Conservation (phyloP, 2,113 vertebrate genomes). For the Rhadina sibilatrix region DNA sequence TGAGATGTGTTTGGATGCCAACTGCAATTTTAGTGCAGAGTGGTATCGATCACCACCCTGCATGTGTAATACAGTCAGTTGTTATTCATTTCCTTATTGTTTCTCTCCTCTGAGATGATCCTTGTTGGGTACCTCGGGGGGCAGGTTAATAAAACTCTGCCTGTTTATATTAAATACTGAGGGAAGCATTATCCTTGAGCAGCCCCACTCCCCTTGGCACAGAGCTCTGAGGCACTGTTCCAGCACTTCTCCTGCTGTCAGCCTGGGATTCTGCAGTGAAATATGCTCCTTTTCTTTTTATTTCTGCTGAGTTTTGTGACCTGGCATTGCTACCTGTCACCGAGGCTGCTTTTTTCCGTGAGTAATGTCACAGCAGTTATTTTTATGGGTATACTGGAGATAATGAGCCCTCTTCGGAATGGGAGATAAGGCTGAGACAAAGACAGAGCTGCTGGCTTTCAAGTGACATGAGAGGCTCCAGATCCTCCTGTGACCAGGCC, state of each 20-base stretch:
- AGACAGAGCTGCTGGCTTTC: slow-evolving; percentile 15
- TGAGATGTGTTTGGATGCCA: neutral
- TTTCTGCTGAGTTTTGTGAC: neutral
- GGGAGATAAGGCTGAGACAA: slow-evolving; percentile 10
- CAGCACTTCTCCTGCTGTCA: neutral
- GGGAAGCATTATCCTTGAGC: neutral
- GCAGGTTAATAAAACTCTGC: slow-evolving; percentile 25
- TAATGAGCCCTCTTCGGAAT: neutral
- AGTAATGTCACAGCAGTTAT: neutral
- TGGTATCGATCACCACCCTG: slow-evolving; percentile 31
- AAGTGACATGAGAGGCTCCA: neutral
- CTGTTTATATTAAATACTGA: neutral
- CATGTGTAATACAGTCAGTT: neutral
- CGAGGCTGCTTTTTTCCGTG: neutral
- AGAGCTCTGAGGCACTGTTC: neutral
- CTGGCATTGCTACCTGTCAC: neutral
- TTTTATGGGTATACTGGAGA: neutral
- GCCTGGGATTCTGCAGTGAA: neutral
- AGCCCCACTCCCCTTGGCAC: neutral
- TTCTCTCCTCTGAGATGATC: neutral
- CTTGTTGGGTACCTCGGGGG: neutral
- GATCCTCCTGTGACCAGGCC: neutral
- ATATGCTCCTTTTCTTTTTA: neutral
- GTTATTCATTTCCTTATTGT: slow-evolving; percentile 20
- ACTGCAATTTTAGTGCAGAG: neutral